Base-by-base conservation (phyloP, 1,140 invertebrate genomes). In the Steinernema khuongi region DNA sequence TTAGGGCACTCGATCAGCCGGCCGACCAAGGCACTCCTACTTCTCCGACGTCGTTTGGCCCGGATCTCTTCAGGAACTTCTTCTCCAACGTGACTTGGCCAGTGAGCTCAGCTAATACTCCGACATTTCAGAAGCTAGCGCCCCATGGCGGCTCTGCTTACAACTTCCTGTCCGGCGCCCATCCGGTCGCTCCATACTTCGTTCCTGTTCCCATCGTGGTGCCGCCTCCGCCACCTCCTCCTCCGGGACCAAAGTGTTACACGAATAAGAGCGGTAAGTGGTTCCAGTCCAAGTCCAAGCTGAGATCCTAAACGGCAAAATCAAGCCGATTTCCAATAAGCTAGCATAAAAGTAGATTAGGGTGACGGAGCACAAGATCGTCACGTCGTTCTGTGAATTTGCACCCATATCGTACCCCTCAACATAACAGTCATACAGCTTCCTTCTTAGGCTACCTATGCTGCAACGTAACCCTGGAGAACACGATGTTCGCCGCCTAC, bases 221-320 rank as follows among this genome's bases (percentile, higher is more conserved):
- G 70, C 75, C 75, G 1, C 72, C 75, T 50, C 75, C 75, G 36
- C 75, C 75, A 33, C 75, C 75, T 28, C 75, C 75, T 1, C 75
- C 75, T 1, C 75, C 75, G 1, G 75, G 75, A 78, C 75, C 75
- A n/a, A 75, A 75, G n/a, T 77, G 75, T 66, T 77, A 79, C 68
- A 76, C 75, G 17, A 77, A 77, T 32, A 68, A 68, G 29, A 69
- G 66, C 50, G 75, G 75, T 74, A 71, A 1, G 28, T n/a, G n/a
- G n/a, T n/a, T n/a, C n/a, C n/a, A n/a, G n/a, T n/a, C n/a, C n/a
- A n/a, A n/a, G n/a, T n/a, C n/a, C n/a, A n/a, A n/a, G n/a, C n/a
- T n/a, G n/a, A n/a, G n/a, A n/a, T n/a, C n/a, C n/a, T n/a, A n/a
- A n/a, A n/a, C n/a, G n/a, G n/a, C n/a, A n/a, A n/a, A n/a, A n/a